These are phyloP conservation scores for Lycia hirtaria DNA, from an alignment of 2,888 invertebrate genomes.

Conservation along the genomic window DNA sequence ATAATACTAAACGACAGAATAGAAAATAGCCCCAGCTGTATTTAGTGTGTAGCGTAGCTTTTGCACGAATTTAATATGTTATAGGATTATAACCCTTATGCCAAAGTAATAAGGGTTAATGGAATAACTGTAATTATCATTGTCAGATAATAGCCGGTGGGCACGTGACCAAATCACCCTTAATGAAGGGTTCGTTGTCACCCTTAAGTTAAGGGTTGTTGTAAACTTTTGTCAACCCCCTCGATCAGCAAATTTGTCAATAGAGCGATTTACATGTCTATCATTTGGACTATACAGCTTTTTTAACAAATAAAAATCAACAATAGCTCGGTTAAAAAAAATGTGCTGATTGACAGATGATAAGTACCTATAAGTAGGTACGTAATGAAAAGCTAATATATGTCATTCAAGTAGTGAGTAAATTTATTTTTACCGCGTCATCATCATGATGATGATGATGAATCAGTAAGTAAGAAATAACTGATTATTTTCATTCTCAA, in stretches of 20 bases:
- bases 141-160: conserved; percentile 53
- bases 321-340: conserved; percentile 3
- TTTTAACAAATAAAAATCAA: conserved; percentile 31
- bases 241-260: conserved; percentile 68
- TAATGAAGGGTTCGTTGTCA: conserved; percentile 65
- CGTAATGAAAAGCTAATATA: neutral
- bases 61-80: neutral
- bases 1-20: neutral
- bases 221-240: conserved; percentile 61
- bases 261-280: conserved; percentile 45
- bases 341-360: conserved; percentile 8
- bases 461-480: too few species aligned
- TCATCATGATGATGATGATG: too few species aligned
- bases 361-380: too few species aligned
- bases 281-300: conserved; percentile 39
- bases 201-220: conserved; percentile 57
- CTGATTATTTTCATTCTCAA: too few species aligned
- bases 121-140: conserved; percentile 15
- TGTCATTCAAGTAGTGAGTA: too few species aligned
- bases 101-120: conserved; percentile 24
- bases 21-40: neutral
- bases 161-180: conserved; percentile 68
- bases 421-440: too few species aligned
- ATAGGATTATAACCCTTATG: conserved; percentile 15
- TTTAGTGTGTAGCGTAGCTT: neutral